Evolutionary conservation across 2,113 vertebrate species (phyloP).

Genomic region (Hymenochirus boettgeri): DNA sequence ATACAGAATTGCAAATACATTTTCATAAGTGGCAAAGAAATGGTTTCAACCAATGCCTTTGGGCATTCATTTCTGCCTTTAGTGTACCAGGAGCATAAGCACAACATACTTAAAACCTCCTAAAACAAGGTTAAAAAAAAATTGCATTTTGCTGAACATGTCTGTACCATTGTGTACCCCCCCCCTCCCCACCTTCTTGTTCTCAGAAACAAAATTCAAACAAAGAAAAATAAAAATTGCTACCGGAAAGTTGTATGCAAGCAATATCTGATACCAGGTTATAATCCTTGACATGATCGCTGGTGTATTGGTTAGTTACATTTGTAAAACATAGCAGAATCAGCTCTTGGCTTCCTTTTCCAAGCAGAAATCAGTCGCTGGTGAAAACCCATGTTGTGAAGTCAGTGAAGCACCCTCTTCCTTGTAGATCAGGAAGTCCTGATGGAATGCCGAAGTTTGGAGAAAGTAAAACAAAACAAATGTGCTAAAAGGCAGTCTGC

Average conservation of each 20-base stretch:
- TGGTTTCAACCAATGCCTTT: too few relatives aligned
- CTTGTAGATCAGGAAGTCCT: conserved; percentile 22
- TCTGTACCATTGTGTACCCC: background rate
- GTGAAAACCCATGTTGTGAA: conserved; percentile 22
- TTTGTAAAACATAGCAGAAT: conserved; percentile 19
- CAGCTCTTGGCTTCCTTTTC: conserved; percentile 20
- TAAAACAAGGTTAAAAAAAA: too few relatives aligned
- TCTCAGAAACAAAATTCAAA: background rate
- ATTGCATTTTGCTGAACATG: too few relatives aligned
- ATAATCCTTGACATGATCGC: conserved; percentile 26
- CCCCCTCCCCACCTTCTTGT: background rate
- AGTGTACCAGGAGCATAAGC: background rate
- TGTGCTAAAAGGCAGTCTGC: conserved; percentile 12
- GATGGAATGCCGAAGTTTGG: conserved; percentile 26
- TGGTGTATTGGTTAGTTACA: conserved; percentile 40
- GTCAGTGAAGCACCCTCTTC: conserved; percentile 25
- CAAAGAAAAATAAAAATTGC: conserved; percentile 20
- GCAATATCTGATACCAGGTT: conserved; percentile 26
- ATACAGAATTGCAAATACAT: too few relatives aligned
- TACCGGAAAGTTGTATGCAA: conserved; percentile 23
- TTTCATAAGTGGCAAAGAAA: too few relatives aligned
- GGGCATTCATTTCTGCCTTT: background rate
- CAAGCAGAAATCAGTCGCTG: background rate
- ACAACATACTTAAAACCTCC: conserved; percentile 5
- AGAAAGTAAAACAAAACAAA: conserved; percentile 20